Evolutionary conservation across 2,797 vertebrate species (phyloP).

Genomic region (Acanthis flammea): DNA sequence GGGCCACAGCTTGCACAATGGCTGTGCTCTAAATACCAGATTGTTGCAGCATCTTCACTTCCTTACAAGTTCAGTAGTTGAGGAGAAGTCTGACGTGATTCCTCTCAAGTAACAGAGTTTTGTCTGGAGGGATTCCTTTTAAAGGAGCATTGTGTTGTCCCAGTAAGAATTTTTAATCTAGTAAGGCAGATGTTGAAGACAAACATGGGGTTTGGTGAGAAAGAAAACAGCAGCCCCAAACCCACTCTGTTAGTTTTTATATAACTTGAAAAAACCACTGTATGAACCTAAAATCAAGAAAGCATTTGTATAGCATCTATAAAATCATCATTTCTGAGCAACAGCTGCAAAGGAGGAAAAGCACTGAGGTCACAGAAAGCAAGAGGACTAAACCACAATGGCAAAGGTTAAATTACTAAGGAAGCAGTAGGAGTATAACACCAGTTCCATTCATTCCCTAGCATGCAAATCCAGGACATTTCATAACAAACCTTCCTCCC

Average conservation of each 20-base stretch:
- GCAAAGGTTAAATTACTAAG: conserved; percentile 15
- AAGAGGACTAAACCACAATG: not conserved
- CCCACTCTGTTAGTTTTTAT: not conserved
- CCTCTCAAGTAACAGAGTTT: not conserved
- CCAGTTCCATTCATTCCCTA: not conserved
- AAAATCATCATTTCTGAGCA: not conserved
- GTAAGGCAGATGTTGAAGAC: not conserved
- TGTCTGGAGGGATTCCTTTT: not conserved
- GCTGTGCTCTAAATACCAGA: not conserved
- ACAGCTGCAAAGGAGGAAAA: not conserved
- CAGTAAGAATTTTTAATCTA: not conserved
- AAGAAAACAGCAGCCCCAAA: not conserved
- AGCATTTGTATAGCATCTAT: not conserved
- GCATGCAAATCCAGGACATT: not conserved
- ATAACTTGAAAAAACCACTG: not conserved
- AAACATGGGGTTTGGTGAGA: not conserved
- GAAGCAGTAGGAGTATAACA: not conserved
- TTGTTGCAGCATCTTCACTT: not conserved
- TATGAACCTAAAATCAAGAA: not conserved
- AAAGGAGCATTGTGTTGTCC: not conserved
- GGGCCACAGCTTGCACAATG: not conserved
- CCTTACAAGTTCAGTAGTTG: not conserved
- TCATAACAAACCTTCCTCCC: not conserved
- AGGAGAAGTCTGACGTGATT: not conserved
- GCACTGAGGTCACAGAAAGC: not conserved